A percentile compares a stretch with the other conserved stretches of the same genome.
These are phyloP conservation scores for Rhagophthalmus giganteus DNA, from an alignment of 2,888 invertebrate species.

Conservation along the genomic window DNA sequence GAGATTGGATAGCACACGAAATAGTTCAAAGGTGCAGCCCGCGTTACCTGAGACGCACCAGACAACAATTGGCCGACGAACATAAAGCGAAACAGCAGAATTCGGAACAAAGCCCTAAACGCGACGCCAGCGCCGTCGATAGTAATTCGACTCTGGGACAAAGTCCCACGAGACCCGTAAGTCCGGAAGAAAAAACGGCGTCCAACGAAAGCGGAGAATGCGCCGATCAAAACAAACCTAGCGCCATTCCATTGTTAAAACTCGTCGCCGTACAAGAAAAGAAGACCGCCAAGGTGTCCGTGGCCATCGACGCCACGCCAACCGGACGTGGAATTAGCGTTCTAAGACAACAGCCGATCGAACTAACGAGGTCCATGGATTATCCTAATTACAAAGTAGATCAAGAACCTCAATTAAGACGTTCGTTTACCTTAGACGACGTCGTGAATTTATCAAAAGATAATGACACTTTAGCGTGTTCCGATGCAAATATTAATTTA, in stretches of 20 bases:
- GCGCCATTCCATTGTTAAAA: slow-evolving; percentile 30
- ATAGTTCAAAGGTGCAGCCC: slow-evolving; percentile 74
- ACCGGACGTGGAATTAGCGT: slow-evolving; percentile 72
- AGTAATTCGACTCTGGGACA: slow-evolving; percentile 47
- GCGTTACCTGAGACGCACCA: slow-evolving; percentile 62
- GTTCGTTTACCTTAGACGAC: slow-evolving; percentile 57
- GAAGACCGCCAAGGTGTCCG: slow-evolving; percentile 70
- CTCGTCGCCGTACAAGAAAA: slow-evolving; percentile 25
- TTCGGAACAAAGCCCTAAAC: slow-evolving; percentile 3
- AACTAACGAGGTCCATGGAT: slow-evolving; percentile 69
- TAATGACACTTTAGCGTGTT: slow-evolving; percentile 42
- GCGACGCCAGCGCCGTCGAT: slow-evolving; percentile 29
- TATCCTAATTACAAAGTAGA: slow-evolving; percentile 29
- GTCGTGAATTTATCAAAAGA: slow-evolving; percentile 41
- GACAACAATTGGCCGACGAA: slow-evolving; percentile 45
- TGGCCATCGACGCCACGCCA: slow-evolving; percentile 79
- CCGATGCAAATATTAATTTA: slow-evolving; percentile 50
- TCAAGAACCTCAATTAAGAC: slow-evolving; percentile 48
- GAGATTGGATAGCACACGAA: slow-evolving; percentile 84
- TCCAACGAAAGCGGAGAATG: slow-evolving; percentile 23
- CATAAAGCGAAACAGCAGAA: slow-evolving; percentile 9
- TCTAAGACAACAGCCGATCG: slow-evolving; percentile 75
- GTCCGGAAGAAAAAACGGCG: slow-evolving; percentile 39
- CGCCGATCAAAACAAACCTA: slow-evolving; percentile 8
- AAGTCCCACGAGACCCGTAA: slow-evolving; percentile 52